Base-by-base conservation (phyloP, 2,797 vertebrate genomes). In the Fistularia tabacaria region DNA sequence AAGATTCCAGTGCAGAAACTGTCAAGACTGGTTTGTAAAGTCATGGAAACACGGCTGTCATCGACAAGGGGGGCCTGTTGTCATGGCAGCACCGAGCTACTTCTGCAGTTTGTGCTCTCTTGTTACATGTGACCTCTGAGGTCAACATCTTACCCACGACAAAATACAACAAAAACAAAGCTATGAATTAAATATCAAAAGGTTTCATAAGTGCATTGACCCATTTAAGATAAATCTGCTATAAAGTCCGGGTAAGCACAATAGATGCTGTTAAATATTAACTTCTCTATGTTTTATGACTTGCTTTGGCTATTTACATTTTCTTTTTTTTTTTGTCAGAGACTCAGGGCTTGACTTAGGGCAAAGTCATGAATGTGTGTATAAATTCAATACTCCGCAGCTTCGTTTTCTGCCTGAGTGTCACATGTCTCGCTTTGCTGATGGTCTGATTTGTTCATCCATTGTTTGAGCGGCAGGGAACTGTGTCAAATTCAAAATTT, bases 401-500 rank as follows among this genome's bases (percentile, higher is more conserved):
- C 37, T 56, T 9, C 25, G n/a, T 42, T 54, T 44, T 69, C 54
- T 57, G 6, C 48, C 36, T 1, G 11, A 36, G 51, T 69, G 50
- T 84, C 66, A 37, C 10, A 58, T 79, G 66, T 67, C 59, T 25
- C n/a, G 58, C 59, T 60, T 58, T 54, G 39, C 11, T 60, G 45
- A 11, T 55, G 40, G 59, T 38, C 71, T 67, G 52, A 79, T 81
- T 82, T 81, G 54, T 51, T 66, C 46, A 36, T 45, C 54, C 36
- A 58, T 77, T 78, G 73, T 81, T 71, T 38, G 46, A 66, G 54
- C 42, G 10, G 57, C 54, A 57, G 49, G 55, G 47, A 75, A 42
- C 42, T n/a, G 76, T 73, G 66, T 81, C 71, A 41, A 36, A 77
- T 79, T 76, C 62, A 55, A 54, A 78, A 83, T 48, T 45, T 53